A percentile compares a stretch with the other conserved stretches of the same genome.
Evolutionary conservation across 2,888 invertebrate genomes (phyloP).

Genomic region (Scaptomyza parva): DNA sequence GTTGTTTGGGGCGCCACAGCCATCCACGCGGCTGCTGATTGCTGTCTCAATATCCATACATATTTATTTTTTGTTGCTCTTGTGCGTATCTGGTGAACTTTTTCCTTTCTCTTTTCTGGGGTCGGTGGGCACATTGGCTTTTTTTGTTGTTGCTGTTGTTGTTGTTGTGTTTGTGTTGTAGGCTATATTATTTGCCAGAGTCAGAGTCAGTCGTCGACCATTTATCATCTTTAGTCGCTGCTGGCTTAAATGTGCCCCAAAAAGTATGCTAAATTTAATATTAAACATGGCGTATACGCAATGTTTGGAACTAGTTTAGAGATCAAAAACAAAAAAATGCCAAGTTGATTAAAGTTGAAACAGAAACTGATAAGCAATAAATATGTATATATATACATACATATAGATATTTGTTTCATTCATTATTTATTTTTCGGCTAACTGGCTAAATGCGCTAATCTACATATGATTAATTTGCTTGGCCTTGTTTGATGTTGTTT

Average conservation of each 20-base stretch:
- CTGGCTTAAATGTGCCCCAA: constrained; percentile 61
- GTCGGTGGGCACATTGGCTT: constrained; percentile 16
- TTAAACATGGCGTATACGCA: constrained; percentile 31
- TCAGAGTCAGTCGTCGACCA: constrained; percentile 47
- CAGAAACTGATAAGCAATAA: background rate
- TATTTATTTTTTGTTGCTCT: constrained; percentile 17
- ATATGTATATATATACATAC: background rate
- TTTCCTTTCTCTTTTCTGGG: background rate
- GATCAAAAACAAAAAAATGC: background rate
- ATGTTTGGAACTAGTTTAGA: background rate
- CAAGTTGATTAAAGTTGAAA: background rate
- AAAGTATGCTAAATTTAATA: constrained; percentile 65
- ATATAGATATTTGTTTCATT: background rate
- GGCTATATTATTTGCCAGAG: too few relatives aligned
- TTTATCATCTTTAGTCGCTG: constrained; percentile 70
- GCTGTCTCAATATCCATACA: constrained; percentile 45
- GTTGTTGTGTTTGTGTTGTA: too few relatives aligned
- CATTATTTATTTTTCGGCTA: background rate
- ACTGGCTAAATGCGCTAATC: background rate
- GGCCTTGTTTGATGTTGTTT: background rate
- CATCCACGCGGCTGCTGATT: constrained; percentile 42
- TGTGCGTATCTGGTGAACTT: constrained; percentile 4
- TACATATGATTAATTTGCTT: constrained; percentile 3
- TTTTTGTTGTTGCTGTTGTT: constrained; percentile 43
- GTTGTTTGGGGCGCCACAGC: constrained; percentile 38